Conservation (phyloP, 2,888 invertebrate species). For the Epicampocera succincta region DNA sequence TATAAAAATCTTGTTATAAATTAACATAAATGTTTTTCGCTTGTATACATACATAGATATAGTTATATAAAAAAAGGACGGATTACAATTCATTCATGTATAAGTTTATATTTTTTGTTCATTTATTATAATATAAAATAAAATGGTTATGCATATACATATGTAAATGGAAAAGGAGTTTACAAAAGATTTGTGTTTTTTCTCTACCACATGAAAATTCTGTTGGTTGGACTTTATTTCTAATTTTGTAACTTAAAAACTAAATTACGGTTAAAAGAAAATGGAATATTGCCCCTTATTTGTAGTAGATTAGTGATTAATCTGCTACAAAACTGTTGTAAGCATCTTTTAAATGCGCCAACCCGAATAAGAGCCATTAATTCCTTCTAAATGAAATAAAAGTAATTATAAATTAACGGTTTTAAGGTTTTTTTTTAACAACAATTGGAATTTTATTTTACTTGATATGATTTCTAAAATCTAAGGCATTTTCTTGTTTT, state of each 20-base stretch:
- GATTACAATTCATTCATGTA: constrained; percentile 55
- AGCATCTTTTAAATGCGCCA: no score
- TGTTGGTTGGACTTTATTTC: constrained; percentile 27
- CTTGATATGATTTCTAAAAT: constrained; percentile 76
- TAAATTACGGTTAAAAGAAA: constrained; percentile 30
- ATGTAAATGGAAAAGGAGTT: constrained; percentile 5
- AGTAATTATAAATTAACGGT: constrained; percentile 3
- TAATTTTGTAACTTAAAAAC: constrained; percentile 38
- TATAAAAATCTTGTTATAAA: constrained; percentile 41
- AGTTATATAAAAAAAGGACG: constrained; percentile 56
- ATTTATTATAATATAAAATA: neutral
- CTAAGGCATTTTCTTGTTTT: constrained; percentile 75
- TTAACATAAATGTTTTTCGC: constrained; percentile 39
- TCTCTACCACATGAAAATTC: constrained; percentile 26
- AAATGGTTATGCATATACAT: constrained; percentile 15
- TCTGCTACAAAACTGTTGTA: no score
- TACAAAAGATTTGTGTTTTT: constrained; percentile 13
- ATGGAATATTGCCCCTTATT: neutral
- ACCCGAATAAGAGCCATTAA: no score
- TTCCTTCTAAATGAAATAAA: neutral
- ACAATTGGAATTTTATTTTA: constrained; percentile 38
- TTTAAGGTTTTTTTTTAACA: constrained; percentile 27
- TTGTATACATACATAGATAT: constrained; percentile 5
- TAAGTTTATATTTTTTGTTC: neutral
- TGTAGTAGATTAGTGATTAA: no score